These are phyloP conservation scores for Melanitta fusca DNA, from an alignment of 2,797 vertebrate species.

Conservation along the genomic window DNA sequence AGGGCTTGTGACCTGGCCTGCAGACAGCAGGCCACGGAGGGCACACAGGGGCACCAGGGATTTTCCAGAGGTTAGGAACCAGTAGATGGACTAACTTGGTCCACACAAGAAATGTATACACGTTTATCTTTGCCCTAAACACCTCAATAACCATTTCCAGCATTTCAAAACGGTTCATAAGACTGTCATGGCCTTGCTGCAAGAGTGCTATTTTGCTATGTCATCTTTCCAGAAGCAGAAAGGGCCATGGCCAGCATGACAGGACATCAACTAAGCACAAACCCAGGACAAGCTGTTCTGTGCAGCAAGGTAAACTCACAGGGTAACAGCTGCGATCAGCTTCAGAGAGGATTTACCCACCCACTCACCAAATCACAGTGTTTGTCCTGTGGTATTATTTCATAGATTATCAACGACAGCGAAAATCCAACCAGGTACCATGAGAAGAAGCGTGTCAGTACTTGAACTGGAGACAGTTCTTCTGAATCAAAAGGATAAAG, in stretches of 20 bases:
- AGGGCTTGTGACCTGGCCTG: neutral
- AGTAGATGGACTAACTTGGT: neutral
- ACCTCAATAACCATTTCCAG: neutral
- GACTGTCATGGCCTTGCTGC: neutral
- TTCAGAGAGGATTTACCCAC: neutral
- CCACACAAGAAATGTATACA: neutral
- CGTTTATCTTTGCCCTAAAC: neutral
- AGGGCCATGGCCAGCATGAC: neutral
- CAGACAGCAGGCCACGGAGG: neutral
- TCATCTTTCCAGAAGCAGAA: neutral
- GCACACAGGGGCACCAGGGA: accelerated
- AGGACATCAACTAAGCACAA: neutral
- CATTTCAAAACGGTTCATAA: neutral
- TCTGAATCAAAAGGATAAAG: neutral
- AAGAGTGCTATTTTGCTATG: neutral
- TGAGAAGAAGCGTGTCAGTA: neutral
- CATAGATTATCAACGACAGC: neutral
- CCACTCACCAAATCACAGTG: neutral
- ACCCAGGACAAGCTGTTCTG: neutral
- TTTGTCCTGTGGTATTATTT: neutral
- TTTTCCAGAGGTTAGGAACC: neutral
- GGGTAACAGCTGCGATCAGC: neutral
- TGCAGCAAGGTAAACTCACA: neutral
- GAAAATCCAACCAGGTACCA: neutral
- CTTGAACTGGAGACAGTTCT: neutral